Evolutionary conservation across 2,113 vertebrate species (phyloP), one percentile per base, ranked within the genome.

Genomic region (Pithys albifrons): DNA sequence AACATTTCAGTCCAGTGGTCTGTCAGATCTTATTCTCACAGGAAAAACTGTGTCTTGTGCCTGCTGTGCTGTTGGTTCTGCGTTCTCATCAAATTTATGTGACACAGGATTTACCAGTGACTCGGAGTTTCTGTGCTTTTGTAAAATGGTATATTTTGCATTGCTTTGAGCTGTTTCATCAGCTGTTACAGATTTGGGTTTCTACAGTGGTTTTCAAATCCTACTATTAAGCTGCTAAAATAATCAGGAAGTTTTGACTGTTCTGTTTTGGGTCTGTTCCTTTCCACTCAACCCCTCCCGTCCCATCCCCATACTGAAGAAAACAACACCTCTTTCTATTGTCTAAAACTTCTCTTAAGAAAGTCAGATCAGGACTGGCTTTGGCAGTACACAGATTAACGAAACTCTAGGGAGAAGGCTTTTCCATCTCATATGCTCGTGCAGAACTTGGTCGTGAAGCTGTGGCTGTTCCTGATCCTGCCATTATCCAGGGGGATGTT

Each of bases 391-490:
- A 1, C 6, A 20, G 28, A 14, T 37, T 37, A 41, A 28, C 13
- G n/a, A 51, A 84, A 10, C 41, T 11, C 1, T 3, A 18, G 35
- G 43, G 73, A 31, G 46, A 29, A 73, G 31, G 55, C 51, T 72
- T 89, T 91, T 79, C 41, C 20, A 7, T 19, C 29, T 6, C 0
- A 1, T 16, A 0, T 23, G 7, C 27, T 57, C 2, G 1, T 1
- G 19, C 25, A 25, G 74, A 35, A 51, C 66, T 54, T 64, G 37
- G 64, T 70, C 0, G 0, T 8, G 73, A 35, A 61, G 65, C 37
- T 0, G 1, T 12, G 73, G 51, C 76, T 71, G 19, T 28, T 11
- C 37, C 59, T 70, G 28, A 41, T 65, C 37, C 64, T 7, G 31
- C n/a, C 0, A 0, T 29, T 59, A 19, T 19, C 57, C 46, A 1